Evolutionary conservation across 1,140 invertebrate genomes (phyloP).

Genomic region (Sarcophaga bullata): DNA sequence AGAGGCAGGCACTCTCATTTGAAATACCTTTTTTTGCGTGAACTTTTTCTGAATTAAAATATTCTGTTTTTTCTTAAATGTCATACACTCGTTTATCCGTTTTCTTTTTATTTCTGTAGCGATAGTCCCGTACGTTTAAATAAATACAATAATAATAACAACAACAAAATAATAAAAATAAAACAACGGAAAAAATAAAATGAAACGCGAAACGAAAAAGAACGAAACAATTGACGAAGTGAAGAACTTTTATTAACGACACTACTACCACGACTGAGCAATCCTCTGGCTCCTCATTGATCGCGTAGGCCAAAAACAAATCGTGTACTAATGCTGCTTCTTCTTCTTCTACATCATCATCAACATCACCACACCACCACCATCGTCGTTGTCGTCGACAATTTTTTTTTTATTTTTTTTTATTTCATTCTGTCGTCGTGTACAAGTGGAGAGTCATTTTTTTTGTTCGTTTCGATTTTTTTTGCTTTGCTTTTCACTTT

Average conservation of each 20-base stretch:
- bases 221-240: neutral
- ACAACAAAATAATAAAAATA: no score
- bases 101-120: no score
- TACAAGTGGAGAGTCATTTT: neutral
- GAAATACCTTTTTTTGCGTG: no score
- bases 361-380: no score
- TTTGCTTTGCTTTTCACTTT: constrained; percentile 6
- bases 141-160: no score
- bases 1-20: no score
- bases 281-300: constrained; percentile 38
- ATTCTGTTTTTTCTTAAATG: no score
- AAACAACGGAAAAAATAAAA: no score
- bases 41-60: no score
- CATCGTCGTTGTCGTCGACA: neutral
- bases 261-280: constrained; percentile 38
- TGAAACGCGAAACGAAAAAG: no score
- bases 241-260: constrained; percentile 38
- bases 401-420: neutral
- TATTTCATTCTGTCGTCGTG: constrained; percentile 17
- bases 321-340: constrained; percentile 30
- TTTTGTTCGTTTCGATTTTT: neutral
- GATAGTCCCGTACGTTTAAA: no score
- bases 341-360: constrained; percentile 17
- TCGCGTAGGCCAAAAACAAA: constrained; percentile 42
- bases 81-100: no score